Base-by-base conservation (phyloP, 2,888 invertebrate genomes). In the Exocentrus adspersus region DNA sequence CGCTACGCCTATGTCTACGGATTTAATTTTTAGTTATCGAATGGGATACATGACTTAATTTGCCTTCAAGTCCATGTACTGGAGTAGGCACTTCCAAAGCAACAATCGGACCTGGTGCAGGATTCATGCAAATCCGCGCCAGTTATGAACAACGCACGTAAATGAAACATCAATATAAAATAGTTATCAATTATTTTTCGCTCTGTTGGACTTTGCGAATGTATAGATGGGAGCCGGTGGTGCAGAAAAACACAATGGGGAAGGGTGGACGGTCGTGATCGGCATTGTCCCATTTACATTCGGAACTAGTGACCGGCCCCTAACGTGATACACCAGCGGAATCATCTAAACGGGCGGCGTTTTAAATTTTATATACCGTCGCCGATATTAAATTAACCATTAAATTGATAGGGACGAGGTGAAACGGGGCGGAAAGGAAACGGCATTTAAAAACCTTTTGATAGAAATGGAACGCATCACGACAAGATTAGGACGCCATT, bases 131-230 rank as follows among this genome's bases (percentile, higher is more conserved):
- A 57, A 45, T 57, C 28, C 32, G 32, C 30, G 32, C 30, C 56
- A 46, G 46, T 57, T n/a, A 57, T 57, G 56, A 57, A 57, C 56
- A 57, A 57, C 56, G 56, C 45, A 57, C 73, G 74, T 72, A 75
- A 78, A 78, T 78, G 75, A 76, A 75, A 76, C 75, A 77, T 71
- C 69, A 63, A 74, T 74, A 74, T 77, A 73, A 78, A 78, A 77
- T 78, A 77, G 79, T 78, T 78, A 77, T 77, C 77, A 77, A 79
- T 78, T 76, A 78, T 77, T 75, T 72, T 73, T 75, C 77, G 76
- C 75, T 71, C 77, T 71, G 77, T 74, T 76, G 67, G 69, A 68
- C 72, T 70, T 74, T 69, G 70, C 68, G 65, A n/a, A n/a, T 74
- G 74, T 71, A 77, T 76, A 73, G 73, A 73, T 72, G 72, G 72